Base-by-base conservation (phyloP, 2,888 invertebrate species). In the Harpagoxenus sublaevis region DNA sequence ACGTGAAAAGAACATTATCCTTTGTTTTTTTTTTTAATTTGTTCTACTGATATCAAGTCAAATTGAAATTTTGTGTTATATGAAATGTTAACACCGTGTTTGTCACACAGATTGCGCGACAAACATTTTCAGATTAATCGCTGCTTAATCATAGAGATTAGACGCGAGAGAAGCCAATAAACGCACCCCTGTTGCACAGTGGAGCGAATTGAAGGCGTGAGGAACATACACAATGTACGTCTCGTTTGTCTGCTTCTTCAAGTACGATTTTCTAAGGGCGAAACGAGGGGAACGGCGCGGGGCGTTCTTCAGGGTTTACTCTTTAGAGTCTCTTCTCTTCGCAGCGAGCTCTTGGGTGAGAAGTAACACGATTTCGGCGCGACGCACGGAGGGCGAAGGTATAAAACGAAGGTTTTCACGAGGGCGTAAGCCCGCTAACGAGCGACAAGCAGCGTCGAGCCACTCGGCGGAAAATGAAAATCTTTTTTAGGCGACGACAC, bases 391-490 rank as follows among this genome's bases (percentile, higher is more conserved):
- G 70, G 55, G 39, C 35, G 85, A 31, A 42, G 62, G 75, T 75
- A 70, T 77, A 75, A 81, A 85, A 77, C 71, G 86, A 57, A 81
- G 84, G 66, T 81, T 71, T 81, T 84, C 79, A 39, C 71, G 71
- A 79, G 79, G 62, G 62, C 65, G 60, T 87, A 84, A 87, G 65
- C 74, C 66, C 23, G 65, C 84, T 87, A 87, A 87, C 86, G 82
- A 87, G 84, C 77, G 70, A 78, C 87, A 51, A 78, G 77, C 55
- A 74, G 55, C 55, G 31, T 31, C 42, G 18, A 60, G 75, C 55
- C 65, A 77, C 75, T 75, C 62, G 68, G 45, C 42, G 73, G 66
- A 83, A 84, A 74, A 81, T 81, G 48, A 81, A 81, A 79, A 81
- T 81, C 73, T 73, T 73, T 81, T 73, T 79, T 39, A 73, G 73